Conservation (phyloP, 1,140 invertebrate genomes). For the Caenorhabditis tropicalis region DNA sequence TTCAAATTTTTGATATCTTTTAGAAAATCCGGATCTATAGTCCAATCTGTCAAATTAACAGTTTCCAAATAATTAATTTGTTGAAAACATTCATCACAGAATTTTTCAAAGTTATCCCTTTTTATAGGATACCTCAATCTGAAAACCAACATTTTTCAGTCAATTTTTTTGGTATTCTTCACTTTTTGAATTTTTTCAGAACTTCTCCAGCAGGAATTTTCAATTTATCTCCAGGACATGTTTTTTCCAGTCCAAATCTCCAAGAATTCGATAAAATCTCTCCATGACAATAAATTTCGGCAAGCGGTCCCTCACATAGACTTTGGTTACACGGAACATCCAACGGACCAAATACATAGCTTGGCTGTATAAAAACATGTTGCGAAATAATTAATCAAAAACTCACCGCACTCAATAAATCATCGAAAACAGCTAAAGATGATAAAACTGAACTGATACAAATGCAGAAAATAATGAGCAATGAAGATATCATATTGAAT, state of each 20-base stretch:
- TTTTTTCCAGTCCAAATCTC: constrained; percentile 39
- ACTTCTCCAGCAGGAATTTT: neutral
- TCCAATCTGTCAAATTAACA: constrained; percentile 82
- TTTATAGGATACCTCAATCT: constrained; percentile 33
- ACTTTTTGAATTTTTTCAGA: constrained; percentile 48
- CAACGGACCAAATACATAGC: neutral
- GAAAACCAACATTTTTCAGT: neutral
- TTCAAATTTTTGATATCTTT: constrained; percentile 78
- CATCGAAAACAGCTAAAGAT: too few relatives aligned
- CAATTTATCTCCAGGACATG: constrained; percentile 48
- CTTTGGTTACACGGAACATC: neutral
- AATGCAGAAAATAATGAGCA: neutral
- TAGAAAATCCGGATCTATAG: constrained; percentile 76
- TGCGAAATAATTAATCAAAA: neutral
- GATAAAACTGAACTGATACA: neutral
- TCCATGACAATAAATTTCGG: constrained; percentile 48
- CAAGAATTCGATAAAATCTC: constrained; percentile 32
- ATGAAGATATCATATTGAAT: neutral
- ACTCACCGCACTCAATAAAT: neutral
- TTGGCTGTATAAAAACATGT: neutral
- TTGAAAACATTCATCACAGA: constrained; percentile 46
- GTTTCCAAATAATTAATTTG: constrained; percentile 75
- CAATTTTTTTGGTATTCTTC: neutral
- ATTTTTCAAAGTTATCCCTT: neutral
- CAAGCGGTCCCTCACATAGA: constrained; percentile 31